A percentile compares a stretch with the other conserved stretches of the same genome.
These are phyloP conservation scores for Platichthys stellatus DNA, from an alignment of 2,113 vertebrate species.

Conservation along the genomic window DNA sequence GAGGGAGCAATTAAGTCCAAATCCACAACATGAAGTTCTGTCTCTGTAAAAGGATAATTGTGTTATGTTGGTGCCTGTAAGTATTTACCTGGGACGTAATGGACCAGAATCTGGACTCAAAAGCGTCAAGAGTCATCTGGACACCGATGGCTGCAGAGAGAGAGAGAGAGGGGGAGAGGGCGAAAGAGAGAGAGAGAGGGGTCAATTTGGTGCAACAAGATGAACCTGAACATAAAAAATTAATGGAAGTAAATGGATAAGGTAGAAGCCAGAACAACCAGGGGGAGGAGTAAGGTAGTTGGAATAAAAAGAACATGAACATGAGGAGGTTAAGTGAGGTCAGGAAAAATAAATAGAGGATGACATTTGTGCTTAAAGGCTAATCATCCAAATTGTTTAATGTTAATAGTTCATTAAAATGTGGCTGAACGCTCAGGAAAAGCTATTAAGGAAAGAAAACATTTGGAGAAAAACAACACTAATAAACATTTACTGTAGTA, in stretches of 20 bases:
- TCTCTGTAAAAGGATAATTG: neutral
- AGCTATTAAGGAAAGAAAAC: too few relatives aligned
- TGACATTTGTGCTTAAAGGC: neutral
- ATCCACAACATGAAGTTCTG: neutral
- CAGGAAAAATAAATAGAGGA: neutral
- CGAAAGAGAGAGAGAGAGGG: slow-evolving; percentile 23
- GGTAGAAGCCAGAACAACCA: neutral
- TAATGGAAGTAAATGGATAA: neutral
- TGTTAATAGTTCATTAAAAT: too few relatives aligned
- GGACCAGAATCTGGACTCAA: slow-evolving; percentile 71
- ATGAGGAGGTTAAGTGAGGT: neutral
- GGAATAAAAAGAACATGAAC: neutral
- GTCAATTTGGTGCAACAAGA: neutral
- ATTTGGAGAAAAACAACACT: too few relatives aligned
- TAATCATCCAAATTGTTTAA: too few relatives aligned
- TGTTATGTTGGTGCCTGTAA: neutral
- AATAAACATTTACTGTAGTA: neutral
- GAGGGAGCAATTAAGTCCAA: neutral
- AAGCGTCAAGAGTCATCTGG: slow-evolving; percentile 68
- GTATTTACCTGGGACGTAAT: slow-evolving; percentile 61
- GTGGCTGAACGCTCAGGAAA: too few relatives aligned
- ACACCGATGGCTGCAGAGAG: slow-evolving; percentile 68
- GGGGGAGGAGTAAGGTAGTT: neutral
- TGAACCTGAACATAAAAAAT: neutral
- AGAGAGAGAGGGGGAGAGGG: neutral